These are phyloP conservation scores for Sitobion miscanthi DNA, from an alignment of 1,140 invertebrate species.

Conservation along the genomic window DNA sequence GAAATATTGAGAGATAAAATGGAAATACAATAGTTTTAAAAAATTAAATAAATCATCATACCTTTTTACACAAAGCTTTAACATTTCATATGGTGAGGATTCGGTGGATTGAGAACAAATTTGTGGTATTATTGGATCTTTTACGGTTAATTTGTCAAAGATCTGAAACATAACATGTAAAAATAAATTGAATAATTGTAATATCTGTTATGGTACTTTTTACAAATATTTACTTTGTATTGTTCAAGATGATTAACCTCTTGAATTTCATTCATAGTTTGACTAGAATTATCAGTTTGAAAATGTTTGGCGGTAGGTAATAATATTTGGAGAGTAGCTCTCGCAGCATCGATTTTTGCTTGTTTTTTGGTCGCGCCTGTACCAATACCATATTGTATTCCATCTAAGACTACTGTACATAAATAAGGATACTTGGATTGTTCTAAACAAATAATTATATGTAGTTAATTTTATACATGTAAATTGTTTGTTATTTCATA, in stretches of 20 bases:
- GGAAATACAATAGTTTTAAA: background rate
- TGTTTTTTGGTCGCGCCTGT: slow-evolving; percentile 93
- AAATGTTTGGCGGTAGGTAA: slow-evolving; percentile 86
- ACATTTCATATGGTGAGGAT: slow-evolving; percentile 90
- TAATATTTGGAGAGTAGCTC: slow-evolving; percentile 86
- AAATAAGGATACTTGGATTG: slow-evolving; percentile 92
- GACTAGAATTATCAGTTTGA: background rate
- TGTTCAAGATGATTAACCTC: slow-evolving; percentile 24
- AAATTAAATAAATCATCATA: slow-evolving; percentile 59
- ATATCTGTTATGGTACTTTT: background rate
- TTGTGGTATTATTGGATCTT: slow-evolving; percentile 90
- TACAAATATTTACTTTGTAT: slow-evolving; percentile 53
- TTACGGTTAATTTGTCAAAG: slow-evolving; percentile 93
- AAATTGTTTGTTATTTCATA: slow-evolving; percentile 57
- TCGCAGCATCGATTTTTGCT: slow-evolving; percentile 91
- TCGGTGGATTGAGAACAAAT: slow-evolving; percentile 94
- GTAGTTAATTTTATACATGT: background rate
- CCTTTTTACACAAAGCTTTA: slow-evolving; percentile 88
- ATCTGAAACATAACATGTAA: slow-evolving; percentile 65
- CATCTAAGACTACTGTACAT: slow-evolving; percentile 89
- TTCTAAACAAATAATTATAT: slow-evolving; percentile 66
- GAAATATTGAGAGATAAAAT: no score
- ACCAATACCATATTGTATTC: slow-evolving; percentile 90
- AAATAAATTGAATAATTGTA: background rate
- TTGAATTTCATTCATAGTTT: slow-evolving; percentile 11